phyloP scores from a whole-genome alignment of 2,888 invertebrate species.

The Drosophila paranaensis region DNA sequence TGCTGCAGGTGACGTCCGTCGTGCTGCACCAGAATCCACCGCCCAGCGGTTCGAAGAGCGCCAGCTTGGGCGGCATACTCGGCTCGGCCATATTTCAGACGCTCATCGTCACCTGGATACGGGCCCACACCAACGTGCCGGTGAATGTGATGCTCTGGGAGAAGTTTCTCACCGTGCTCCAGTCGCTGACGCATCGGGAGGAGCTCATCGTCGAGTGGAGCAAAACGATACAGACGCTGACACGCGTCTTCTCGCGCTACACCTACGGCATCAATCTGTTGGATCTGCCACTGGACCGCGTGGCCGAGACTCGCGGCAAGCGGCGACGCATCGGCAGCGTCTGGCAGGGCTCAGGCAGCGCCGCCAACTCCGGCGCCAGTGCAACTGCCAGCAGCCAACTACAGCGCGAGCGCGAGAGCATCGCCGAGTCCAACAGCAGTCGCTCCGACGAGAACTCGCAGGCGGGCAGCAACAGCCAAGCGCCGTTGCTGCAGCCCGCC shows the following conservation, averaged over 20 bases:
- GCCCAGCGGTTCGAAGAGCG: constrained; percentile 88
- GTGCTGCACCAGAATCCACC: constrained; percentile 91
- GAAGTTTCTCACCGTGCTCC: constrained; percentile 94
- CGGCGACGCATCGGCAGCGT: constrained; percentile 86
- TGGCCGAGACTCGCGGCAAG: constrained; percentile 92
- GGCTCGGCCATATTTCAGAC: constrained; percentile 96
- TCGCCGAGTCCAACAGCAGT: constrained; percentile 75
- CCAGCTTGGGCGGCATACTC: constrained; percentile 90
- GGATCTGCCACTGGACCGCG: constrained; percentile 92
- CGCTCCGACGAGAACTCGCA: constrained; percentile 80
- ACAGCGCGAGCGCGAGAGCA: constrained; percentile 69
- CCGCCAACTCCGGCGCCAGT: constrained; percentile 29
- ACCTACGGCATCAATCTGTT: constrained; percentile 97
- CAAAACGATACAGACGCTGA: constrained; percentile 99
- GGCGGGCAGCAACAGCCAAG: constrained; percentile 45
- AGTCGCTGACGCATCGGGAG: constrained; percentile 96
- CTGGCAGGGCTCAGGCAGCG: constrained; percentile 82
- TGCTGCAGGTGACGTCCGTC: constrained; percentile 95
- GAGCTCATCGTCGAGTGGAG: constrained; percentile 98
- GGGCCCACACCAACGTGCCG: constrained; percentile 97
- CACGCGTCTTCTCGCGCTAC: constrained; percentile 96
- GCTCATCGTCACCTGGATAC: constrained; percentile 98
- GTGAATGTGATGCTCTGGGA: constrained; percentile 97
- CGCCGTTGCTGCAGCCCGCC: constrained; percentile 30
- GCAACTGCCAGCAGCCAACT: constrained; percentile 40